Evolutionary conservation across 2,888 invertebrate species (phyloP).

Genomic region (Pyrochroa serraticornis): DNA sequence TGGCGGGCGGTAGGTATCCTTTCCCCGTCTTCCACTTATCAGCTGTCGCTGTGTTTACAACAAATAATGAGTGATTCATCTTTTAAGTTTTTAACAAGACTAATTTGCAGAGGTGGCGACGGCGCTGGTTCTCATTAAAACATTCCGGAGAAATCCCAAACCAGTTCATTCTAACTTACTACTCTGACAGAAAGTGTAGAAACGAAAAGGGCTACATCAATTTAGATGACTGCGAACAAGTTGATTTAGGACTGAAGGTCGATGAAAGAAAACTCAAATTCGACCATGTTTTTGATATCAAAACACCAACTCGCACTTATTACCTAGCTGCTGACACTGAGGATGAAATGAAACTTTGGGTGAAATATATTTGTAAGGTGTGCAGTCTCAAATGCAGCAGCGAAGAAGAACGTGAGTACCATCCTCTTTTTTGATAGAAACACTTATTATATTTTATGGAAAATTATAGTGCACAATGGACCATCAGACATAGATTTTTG

Average conservation of each 20-base stretch:
- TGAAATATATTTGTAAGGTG: conserved; percentile 89
- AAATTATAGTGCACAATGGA: conserved; percentile 13
- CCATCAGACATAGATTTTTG: conserved; percentile 8
- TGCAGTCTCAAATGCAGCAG: conserved; percentile 82
- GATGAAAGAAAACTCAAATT: conserved; percentile 81
- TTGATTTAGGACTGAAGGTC: conserved; percentile 85
- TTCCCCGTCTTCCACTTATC: conserved; percentile 15
- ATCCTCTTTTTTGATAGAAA: background rate
- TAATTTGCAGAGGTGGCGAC: conserved; percentile 84
- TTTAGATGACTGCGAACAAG: conserved; percentile 95
- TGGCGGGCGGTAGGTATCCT: conserved; percentile 86
- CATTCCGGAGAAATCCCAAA: conserved; percentile 92
- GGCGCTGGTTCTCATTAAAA: conserved; percentile 91
- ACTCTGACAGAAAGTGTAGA: conserved; percentile 83
- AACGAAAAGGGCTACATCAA: conserved; percentile 90
- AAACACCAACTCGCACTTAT: conserved; percentile 87
- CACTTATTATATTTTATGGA: background rate
- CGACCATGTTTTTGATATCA: conserved; percentile 86
- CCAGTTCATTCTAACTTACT: conserved; percentile 93
- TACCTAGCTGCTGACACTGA: conserved; percentile 92
- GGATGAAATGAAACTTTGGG: conserved; percentile 94
- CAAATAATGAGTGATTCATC: conserved; percentile 43
- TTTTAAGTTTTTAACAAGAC: conserved; percentile 37
- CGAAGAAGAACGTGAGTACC: conserved; percentile 32
- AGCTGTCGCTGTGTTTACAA: conserved; percentile 31